Evolutionary conservation across 2,113 vertebrate genomes (phyloP).

Genomic region (Egretta garzetta): DNA sequence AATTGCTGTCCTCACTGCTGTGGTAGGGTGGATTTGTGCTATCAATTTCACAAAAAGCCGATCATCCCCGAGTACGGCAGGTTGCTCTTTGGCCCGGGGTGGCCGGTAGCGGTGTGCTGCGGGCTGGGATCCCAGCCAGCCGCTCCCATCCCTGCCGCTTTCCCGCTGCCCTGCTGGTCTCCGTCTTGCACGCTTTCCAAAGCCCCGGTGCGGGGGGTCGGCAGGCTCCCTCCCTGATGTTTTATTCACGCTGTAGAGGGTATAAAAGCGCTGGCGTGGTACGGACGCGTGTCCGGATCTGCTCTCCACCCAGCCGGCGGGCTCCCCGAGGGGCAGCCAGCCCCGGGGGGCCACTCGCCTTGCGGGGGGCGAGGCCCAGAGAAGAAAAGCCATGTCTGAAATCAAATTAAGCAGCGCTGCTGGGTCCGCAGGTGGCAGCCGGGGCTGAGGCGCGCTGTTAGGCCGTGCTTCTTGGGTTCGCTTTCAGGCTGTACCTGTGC

Average conservation of each 20-base stretch:
- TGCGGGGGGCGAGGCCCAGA: rapidly evolving
- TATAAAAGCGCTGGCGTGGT: rapidly evolving
- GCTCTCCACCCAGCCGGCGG: rapidly evolving
- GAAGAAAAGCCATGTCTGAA: background rate
- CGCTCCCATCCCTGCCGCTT: rapidly evolving
- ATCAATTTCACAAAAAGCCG: rapidly evolving
- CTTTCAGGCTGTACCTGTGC: background rate
- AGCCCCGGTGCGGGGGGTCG: rapidly evolving
- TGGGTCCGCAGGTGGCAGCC: background rate
- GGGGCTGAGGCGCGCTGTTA: background rate
- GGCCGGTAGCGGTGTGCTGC: rapidly evolving
- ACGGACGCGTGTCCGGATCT: rapidly evolving
- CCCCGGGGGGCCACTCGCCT: rapidly evolving
- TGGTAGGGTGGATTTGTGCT: background rate
- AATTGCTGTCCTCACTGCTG: background rate
- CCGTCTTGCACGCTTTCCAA: rapidly evolving
- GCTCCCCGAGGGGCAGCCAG: no score
- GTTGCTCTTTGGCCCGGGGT: background rate
- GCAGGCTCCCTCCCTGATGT: background rate
- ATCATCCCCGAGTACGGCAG: rapidly evolving
- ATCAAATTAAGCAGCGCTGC: rapidly evolving
- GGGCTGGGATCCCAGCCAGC: background rate
- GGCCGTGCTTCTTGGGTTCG: background rate
- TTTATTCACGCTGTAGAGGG: background rate
- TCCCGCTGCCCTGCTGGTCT: rapidly evolving